Evolutionary conservation across 30 jellyfish, hydroid and myxozoan species (phyloP), one percentile per base, ranked within the genome.

Genomic region (Aurelia aurita complex sp. Pacific): DNA sequence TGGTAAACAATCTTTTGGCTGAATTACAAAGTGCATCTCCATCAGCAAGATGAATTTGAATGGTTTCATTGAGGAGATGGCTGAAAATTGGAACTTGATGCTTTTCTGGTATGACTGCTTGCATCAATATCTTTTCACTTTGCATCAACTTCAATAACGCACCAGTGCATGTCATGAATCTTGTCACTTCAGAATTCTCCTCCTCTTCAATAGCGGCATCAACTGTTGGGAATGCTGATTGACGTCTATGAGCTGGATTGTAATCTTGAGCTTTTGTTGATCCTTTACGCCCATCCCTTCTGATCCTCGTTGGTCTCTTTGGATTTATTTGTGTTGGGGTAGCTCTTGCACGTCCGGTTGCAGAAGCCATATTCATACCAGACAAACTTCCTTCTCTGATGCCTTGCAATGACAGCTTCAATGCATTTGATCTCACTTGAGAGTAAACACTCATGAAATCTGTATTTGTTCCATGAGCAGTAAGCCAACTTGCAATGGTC

Each of bases 381-480:
- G 93, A 52, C 35, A 34, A 14, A 15, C 78, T 77, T 4, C 93
- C 85, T 54, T 84, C 93, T 73, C 33, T 62, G 76, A 84, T 64
- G 79, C 99, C 99, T 42, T 85, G 96, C 80, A 94, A 68, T 7
- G 99, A 94, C 54, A 84, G 88, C 74, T 73, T 76, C 70, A 94
- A 89, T 2, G 83, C 88, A 57, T 64, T 84, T 42, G 99, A 89
- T 23, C 99, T 88, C 60, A 85, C 80, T 76, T 94, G 99, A 13
- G 97, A 89, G 74, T 94, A 94, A 34, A 94, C 92, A 76, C 97
- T 94, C 97, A 89, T 89, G 83, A 94, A 94, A 85, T 94, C 99
- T 2, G 96, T 54, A 18, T 80, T 83, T 66, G 91, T 87, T 61
- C 94, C 96, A 72, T 94, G 97, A 68, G 68, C 85, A 29, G 92